Conservation (phyloP, 2,113 vertebrate genomes). For the Bubalus kerabau region DNA sequence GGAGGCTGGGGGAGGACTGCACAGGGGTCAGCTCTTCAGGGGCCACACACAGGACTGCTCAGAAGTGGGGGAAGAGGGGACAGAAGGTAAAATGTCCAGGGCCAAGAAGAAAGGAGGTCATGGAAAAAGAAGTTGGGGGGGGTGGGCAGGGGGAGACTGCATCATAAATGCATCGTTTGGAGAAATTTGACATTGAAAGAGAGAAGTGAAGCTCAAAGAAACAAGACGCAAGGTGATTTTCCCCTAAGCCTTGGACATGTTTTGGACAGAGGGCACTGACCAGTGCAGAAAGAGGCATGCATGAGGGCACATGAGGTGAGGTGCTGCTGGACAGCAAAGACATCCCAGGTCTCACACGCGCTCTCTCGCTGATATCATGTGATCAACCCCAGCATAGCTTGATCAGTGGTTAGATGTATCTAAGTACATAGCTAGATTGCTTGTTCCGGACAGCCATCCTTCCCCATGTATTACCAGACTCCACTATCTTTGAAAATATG, state of each 20-base stretch:
- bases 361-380: not conserved
- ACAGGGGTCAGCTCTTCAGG: too few relatives aligned
- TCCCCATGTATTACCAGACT: not conserved
- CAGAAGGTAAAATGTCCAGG: not conserved
- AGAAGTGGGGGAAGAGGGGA: not conserved
- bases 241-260: not conserved
- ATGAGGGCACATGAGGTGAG: accelerated
- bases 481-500: conserved; percentile 26
- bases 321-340: not conserved
- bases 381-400: not conserved
- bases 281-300: too few relatives aligned
- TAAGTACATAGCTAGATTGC: not conserved
- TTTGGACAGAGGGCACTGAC: not conserved
- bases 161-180: not conserved
- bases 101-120: not conserved
- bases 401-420: not conserved
- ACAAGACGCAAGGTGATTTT: not conserved
- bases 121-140: too few relatives aligned
- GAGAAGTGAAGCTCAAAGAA: not conserved
- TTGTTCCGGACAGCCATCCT: not conserved
- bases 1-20: accelerated
- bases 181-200: not conserved
- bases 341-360: not conserved
- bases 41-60: not conserved
- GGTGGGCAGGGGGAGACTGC: not conserved